Evolutionary conservation across 2,888 invertebrate genomes (phyloP).

Genomic region (Aproaerema taeniolella): DNA sequence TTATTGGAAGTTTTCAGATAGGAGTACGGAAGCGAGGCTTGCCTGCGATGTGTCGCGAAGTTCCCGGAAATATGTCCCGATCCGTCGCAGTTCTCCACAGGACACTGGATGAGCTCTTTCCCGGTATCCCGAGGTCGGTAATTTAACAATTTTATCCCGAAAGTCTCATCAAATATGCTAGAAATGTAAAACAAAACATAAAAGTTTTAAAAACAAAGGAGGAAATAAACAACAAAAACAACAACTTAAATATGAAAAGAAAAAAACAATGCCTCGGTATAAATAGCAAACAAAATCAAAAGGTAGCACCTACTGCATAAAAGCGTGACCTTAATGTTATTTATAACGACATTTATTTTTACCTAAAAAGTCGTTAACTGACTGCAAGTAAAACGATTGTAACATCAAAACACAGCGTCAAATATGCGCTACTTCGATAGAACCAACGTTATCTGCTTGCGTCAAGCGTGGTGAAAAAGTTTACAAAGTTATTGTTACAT

Average conservation of each 20-base stretch:
- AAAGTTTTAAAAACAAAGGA: slow-evolving; percentile 21
- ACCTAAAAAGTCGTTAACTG: slow-evolving; percentile 40
- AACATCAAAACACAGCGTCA: slow-evolving; percentile 22
- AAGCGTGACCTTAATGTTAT: slow-evolving; percentile 22
- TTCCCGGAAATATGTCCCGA: slow-evolving; percentile 92
- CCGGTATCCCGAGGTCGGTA: slow-evolving; percentile 79
- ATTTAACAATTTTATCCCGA: slow-evolving; percentile 29
- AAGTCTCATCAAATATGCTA: slow-evolving; percentile 16
- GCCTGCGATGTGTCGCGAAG: slow-evolving; percentile 93
- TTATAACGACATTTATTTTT: slow-evolving; percentile 25
- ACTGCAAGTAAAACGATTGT: slow-evolving; percentile 14
- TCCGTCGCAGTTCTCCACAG: slow-evolving; percentile 88
- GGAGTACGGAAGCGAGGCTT: slow-evolving; percentile 57
- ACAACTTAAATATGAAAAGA: too few relatives aligned
- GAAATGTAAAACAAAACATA: slow-evolving; percentile 20
- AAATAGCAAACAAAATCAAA: slow-evolving; percentile 19
- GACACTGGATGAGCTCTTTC: slow-evolving; percentile 88
- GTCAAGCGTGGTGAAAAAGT: slow-evolving; percentile 44
- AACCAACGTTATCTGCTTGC: slow-evolving; percentile 39
- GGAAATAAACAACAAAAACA: slow-evolving; percentile 18
- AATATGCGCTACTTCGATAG: slow-evolving; percentile 22
- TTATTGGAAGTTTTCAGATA: too few relatives aligned
- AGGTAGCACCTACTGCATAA: slow-evolving; percentile 17
- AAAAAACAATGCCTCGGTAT: slow-evolving; percentile 4
- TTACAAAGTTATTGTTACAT: slow-evolving; percentile 52